Evolutionary conservation across 2,797 vertebrate species (phyloP).

Genomic region (Channallabes apus): DNA sequence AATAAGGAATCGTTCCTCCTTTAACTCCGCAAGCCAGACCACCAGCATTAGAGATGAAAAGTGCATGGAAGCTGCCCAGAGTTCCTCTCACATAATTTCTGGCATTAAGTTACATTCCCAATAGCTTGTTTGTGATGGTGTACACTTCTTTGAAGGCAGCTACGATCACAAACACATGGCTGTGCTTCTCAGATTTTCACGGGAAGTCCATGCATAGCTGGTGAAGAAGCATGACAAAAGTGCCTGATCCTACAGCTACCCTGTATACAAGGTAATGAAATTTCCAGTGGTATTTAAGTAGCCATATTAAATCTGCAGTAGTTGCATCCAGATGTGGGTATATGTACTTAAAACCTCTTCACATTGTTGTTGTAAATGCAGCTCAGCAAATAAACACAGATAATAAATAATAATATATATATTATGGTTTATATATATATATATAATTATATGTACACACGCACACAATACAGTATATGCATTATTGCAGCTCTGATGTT

Average conservation of each 20-base stretch:
- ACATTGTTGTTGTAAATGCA: not conserved
- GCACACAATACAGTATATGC: not conserved
- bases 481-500: not conserved
- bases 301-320: not conserved
- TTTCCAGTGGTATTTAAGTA: not conserved
- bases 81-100: slow-evolving; percentile 28
- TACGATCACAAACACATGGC: slow-evolving; percentile 22
- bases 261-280: slow-evolving; percentile 12
- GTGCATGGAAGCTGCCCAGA: slow-evolving; percentile 22
- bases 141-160: not conserved
- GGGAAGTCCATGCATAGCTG: not conserved
- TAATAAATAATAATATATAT: too few species aligned
- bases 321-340: not conserved
- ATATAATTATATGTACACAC: not conserved
- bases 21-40: slow-evolving; percentile 17
- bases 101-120: slow-evolving; percentile 14
- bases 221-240: not conserved
- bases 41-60: slow-evolving; percentile 28
- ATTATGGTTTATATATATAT: too few species aligned
- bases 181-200: not conserved
- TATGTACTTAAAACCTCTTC: not conserved
- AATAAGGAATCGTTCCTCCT: slow-evolving; percentile 3
- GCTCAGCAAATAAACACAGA: not conserved
- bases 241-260: not conserved
- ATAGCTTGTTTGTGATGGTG: slow-evolving; percentile 19